Conservation (phyloP, 2,797 vertebrate species). For the Poecile montanus region DNA sequence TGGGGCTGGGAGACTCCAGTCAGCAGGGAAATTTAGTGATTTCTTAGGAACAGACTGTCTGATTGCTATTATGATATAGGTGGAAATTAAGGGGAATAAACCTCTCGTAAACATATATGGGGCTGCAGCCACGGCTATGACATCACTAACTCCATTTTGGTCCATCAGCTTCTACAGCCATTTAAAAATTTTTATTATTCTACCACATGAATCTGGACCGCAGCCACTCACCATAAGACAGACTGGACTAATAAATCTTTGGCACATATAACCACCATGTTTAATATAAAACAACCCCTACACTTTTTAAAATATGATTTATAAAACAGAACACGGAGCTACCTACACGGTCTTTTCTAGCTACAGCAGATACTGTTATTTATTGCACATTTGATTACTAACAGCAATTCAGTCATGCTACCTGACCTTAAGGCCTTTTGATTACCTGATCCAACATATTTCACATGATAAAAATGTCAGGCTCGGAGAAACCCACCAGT, state of each 20-base stretch:
- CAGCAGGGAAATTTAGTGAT: background rate
- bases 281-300: slow-evolving; percentile 52
- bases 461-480: slow-evolving; percentile 51
- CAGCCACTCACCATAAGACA: slow-evolving; percentile 56
- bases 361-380: slow-evolving; percentile 36
- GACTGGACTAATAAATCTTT: slow-evolving; percentile 73
- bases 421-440: slow-evolving; percentile 47
- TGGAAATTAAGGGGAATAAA: slow-evolving; percentile 56
- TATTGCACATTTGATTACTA: slow-evolving; percentile 46
- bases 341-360: slow-evolving; percentile 48
- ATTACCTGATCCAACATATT: slow-evolving; percentile 57
- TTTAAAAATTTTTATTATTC: slow-evolving; percentile 64
- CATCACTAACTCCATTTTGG: slow-evolving; percentile 54
- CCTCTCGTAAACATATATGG: slow-evolving; percentile 33
- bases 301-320: slow-evolving; percentile 57
- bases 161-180: slow-evolving; percentile 53
- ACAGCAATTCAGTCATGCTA: slow-evolving; percentile 48
- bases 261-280: slow-evolving; percentile 78
- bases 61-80: background rate
- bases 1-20: background rate
- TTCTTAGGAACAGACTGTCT: background rate
- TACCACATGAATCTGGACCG: slow-evolving; percentile 69
- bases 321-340: slow-evolving; percentile 62
- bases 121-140: slow-evolving; percentile 33
- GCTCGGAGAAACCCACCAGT: background rate